Evolutionary conservation across 1,140 invertebrate genomes (phyloP), one percentile per base, ranked within the genome.

Genomic region (Bursaphelenchus mucronatus): DNA sequence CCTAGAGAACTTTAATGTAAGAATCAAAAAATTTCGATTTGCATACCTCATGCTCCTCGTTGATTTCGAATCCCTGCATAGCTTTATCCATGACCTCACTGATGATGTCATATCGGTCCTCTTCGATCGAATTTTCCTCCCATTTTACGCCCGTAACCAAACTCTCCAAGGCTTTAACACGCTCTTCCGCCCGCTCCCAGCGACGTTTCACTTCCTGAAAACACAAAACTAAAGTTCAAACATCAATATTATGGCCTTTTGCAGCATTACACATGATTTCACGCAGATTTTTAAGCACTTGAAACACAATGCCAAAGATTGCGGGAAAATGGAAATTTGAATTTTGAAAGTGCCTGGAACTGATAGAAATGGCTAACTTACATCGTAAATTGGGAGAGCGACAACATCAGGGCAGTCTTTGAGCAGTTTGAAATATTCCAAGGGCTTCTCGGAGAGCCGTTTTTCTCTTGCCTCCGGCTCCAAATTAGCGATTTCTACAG

Each of bases 71-170:
- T 30, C 63, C 74, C 46, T 76, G 71, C 43, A 62, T 67, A 10
- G 68, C 74, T 51, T 76, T 76, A 59, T 76, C 74, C 57, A 76
- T 46, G 13, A 76, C 47, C 61, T 76, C 74, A 43, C 57, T 54
- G 13, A 79, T 56, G 58, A 76, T 76, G 50, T 76, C 74, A 52
- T 73, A 75, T 15, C 74, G 67, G 51, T 75, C 76, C 47, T 76
- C 74, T 46, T 79, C 75, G 6, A 76, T 44, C 45, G 73, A 78
- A 8, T 56, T 50, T n/a, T 76, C 76, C 40, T 62, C 67, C n/a
- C 47, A 41, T 17, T 73, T 63, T 41, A 78, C 46, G 13, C 45
- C 63, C 17, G 39, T 46, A 46, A 76, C 51, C 10, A 11, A 43
- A 6, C 64, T 52, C 55, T 76, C 74, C 17, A 76, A 47, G 11